Evolutionary conservation across 2,113 vertebrate genomes (phyloP).

Genomic region (Corydoras maculifer): DNA sequence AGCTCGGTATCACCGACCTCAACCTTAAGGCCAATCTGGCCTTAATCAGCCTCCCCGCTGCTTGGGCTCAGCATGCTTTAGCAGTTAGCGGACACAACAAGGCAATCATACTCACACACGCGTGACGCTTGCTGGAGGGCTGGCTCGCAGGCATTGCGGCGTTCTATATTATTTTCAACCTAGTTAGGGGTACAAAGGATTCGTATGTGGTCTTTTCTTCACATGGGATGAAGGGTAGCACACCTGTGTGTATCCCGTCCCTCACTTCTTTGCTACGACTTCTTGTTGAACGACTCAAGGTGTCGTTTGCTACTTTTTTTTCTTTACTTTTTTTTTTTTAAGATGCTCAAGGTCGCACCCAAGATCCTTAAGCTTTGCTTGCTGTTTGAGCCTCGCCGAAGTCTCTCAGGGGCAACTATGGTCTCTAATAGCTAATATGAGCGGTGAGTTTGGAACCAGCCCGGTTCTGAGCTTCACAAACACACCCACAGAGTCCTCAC

Average conservation of each 20-base stretch:
- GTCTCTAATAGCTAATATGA: conserved; percentile 54
- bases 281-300: conserved; percentile 18
- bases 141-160: conserved; percentile 19
- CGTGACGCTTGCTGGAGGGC: conserved; percentile 25
- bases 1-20: conserved; percentile 13
- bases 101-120: conserved; percentile 40
- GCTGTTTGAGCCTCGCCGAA: conserved; percentile 28
- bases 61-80: conserved; percentile 37
- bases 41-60: conserved; percentile 46
- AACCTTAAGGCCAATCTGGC: conserved; percentile 28
- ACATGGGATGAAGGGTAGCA: conserved; percentile 29
- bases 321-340: conserved; percentile 22
- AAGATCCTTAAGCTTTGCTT: conserved; percentile 32
- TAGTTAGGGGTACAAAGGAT: conserved; percentile 31
- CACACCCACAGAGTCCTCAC: conserved; percentile 22
- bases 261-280: conserved; percentile 12
- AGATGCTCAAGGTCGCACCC: conserved; percentile 40
- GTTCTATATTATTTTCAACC: conserved; percentile 44
- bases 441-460: conserved; percentile 44
- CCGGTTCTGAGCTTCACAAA: conserved; percentile 18
- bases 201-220: conserved; percentile 37
- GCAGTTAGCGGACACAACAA: conserved; percentile 35
- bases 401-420: conserved; percentile 38
- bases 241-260: conserved; percentile 21
- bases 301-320: not conserved